phyloP scores from a whole-genome alignment of 2,797 vertebrate genomes.

The Oryzias sinensis region DNA sequence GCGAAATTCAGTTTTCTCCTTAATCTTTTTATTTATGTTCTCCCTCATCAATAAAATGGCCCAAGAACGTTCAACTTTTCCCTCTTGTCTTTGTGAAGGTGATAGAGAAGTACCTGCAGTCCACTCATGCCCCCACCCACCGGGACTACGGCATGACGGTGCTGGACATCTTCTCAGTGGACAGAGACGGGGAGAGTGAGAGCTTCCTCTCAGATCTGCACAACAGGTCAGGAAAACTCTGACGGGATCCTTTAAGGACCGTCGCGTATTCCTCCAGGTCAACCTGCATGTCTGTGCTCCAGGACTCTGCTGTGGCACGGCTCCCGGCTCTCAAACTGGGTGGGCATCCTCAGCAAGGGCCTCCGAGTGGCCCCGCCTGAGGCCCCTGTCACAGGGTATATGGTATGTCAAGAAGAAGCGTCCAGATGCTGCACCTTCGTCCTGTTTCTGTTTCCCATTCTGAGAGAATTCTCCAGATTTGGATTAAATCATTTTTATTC shows the following conservation, averaged over 20 bases:
- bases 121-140: slow-evolving; percentile 88
- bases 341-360: slow-evolving; percentile 87
- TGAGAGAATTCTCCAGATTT: not conserved
- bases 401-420: slow-evolving; percentile 70
- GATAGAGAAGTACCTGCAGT: slow-evolving; percentile 81
- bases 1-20: too few species aligned
- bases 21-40: too few species aligned
- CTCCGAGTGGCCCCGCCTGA: slow-evolving; percentile 87
- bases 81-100: slow-evolving; percentile 66
- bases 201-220: slow-evolving; percentile 78
- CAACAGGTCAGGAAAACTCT: slow-evolving; percentile 77
- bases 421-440: too few species aligned
- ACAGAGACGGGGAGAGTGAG: slow-evolving; percentile 76
- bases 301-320: slow-evolving; percentile 92
- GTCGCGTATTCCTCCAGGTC: too few species aligned
- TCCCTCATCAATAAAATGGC: too few species aligned
- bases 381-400: slow-evolving; percentile 89
- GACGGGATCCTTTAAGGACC: too few species aligned
- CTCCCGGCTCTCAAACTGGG: slow-evolving; percentile 90
- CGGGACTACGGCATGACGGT: slow-evolving; percentile 84
- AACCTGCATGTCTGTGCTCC: slow-evolving; percentile 7
- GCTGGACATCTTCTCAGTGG: slow-evolving; percentile 83
- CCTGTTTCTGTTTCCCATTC: too few species aligned
- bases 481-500: not conserved
- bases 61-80: not conserved